Evolutionary conservation across 92 coral and sea anemone species (phyloP).

Genomic region (Heteractis magnifica): DNA sequence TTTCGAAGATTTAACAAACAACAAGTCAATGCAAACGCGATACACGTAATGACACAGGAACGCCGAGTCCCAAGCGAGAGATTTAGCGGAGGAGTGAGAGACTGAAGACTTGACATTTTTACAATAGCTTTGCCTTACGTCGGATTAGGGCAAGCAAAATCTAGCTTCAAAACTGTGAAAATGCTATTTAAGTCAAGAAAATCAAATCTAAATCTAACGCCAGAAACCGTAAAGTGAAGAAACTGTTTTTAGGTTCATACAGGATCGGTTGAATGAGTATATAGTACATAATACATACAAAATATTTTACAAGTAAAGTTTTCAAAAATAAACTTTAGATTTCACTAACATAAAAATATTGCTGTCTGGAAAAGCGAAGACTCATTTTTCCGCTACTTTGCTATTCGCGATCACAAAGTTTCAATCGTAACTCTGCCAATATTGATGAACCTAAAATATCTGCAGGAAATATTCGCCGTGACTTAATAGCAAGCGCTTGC

Average conservation of each 20-base stretch:
- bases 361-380: no score
- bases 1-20: background rate
- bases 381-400: no score
- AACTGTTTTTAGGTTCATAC: no score
- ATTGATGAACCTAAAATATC: no score
- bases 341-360: no score
- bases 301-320: no score
- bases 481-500: background rate
- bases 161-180: background rate
- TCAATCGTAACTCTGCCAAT: no score
- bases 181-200: background rate
- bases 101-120: background rate
- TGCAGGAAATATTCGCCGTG: background rate
- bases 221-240: no score
- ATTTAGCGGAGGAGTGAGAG: conserved; percentile 14
- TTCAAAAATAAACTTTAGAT: no score
- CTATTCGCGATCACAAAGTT: no score
- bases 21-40: background rate
- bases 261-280: no score
- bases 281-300: no score
- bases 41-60: conserved; percentile 25
- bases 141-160: background rate
- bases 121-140: background rate
- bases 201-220: background rate
- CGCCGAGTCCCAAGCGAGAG: conserved; percentile 24